Conservation (phyloP, 1,140 invertebrate species). For the Gonioctena quinquepunctata region DNA sequence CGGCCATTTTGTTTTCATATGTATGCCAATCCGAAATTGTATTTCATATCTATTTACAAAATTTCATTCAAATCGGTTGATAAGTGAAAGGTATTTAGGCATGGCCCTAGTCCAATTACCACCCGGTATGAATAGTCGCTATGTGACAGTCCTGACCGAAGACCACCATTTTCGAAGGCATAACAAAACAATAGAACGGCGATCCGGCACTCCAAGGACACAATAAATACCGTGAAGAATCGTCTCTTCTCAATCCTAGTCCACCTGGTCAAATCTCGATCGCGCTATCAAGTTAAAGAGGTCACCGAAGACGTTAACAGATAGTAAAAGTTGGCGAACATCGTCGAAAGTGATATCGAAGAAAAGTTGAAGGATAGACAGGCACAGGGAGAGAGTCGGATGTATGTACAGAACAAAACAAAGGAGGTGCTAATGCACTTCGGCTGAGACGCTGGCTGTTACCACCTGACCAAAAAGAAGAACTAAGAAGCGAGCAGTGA, state of each 20-base stretch:
- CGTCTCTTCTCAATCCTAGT: not conserved
- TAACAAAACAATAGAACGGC: not conserved
- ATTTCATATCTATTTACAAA: too few relatives aligned
- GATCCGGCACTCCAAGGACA: not conserved
- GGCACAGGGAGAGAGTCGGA: slow-evolving; percentile 39
- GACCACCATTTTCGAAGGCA: too few relatives aligned
- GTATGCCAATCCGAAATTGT: too few relatives aligned
- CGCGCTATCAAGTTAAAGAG: not conserved
- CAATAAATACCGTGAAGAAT: not conserved
- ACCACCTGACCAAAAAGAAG: slow-evolving; percentile 12
- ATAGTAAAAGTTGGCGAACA: slow-evolving; percentile 36
- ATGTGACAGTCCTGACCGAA: too few relatives aligned
- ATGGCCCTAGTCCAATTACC: too few relatives aligned
- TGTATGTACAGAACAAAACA: slow-evolving; percentile 52
- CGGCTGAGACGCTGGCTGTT: not conserved
- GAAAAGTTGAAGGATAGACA: slow-evolving; percentile 39
- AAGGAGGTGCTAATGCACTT: slow-evolving; percentile 24
- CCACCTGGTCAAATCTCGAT: not conserved
- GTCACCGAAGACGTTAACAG: slow-evolving; percentile 22
- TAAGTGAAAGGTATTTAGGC: too few relatives aligned
- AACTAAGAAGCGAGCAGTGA: slow-evolving; percentile 1
- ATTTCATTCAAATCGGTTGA: too few relatives aligned
- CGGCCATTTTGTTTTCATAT: too few relatives aligned
- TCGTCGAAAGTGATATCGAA: slow-evolving; percentile 20
- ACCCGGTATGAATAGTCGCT: too few relatives aligned